Evolutionary conservation across 2,888 invertebrate genomes (phyloP).

Genomic region (Caenorhabditis sp.): DNA sequence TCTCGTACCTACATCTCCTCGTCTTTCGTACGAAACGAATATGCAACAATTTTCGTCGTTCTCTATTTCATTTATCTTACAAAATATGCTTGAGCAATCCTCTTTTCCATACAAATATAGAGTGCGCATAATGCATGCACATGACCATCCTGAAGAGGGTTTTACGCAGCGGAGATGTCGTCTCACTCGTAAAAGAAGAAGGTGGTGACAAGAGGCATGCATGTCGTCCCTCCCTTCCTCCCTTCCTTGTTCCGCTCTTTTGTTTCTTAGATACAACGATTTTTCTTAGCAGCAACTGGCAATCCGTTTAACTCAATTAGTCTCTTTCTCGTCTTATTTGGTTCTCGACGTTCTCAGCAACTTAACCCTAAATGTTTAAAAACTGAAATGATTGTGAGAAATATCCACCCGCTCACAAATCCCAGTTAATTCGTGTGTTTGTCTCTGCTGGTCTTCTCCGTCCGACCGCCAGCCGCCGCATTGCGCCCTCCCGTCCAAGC

Average conservation of each 20-base stretch:
- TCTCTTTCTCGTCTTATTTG: neutral
- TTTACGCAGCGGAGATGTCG: conserved; percentile 19
- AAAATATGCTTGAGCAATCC: neutral
- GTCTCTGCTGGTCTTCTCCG: neutral
- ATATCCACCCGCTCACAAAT: conserved; percentile 33
- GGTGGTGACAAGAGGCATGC: conserved; percentile 3
- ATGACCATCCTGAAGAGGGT: conserved; percentile 15
- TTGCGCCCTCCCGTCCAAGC: conserved; percentile 16
- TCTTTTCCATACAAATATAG: conserved; percentile 19
- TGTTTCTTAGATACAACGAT: too few relatives aligned
- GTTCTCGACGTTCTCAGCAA: neutral
- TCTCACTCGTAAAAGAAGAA: conserved; percentile 5
- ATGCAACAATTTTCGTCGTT: too few relatives aligned
- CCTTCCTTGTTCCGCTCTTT: neutral
- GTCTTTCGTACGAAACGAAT: neutral
- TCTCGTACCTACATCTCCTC: neutral
- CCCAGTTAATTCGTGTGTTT: conserved; percentile 53
- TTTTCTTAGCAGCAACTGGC: too few relatives aligned
- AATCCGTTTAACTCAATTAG: neutral
- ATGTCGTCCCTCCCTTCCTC: neutral
- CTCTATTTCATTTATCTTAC: neutral
- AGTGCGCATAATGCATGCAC: conserved; percentile 54
- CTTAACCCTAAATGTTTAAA: conserved; percentile 7
- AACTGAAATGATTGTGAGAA: conserved; percentile 6
- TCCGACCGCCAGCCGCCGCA: conserved; percentile 7